Conservation (phyloP, 2,113 vertebrate species). For the Callorhinus ursinus region DNA sequence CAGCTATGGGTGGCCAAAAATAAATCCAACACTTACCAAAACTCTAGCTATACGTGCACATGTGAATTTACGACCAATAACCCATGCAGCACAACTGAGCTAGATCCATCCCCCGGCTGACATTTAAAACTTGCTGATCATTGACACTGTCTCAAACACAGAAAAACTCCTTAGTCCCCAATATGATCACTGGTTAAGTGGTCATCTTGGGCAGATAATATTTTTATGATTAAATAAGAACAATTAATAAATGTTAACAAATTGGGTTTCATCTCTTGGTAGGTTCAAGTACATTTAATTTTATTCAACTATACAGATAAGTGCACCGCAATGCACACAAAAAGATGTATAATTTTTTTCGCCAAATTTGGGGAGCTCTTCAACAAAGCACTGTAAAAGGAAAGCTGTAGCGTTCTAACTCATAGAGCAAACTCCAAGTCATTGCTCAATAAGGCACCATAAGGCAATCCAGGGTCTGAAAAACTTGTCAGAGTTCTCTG, state of each 20-base stretch:
- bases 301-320: not conserved
- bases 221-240: constrained; percentile 29
- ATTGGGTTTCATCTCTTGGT: constrained; percentile 18
- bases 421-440: not conserved
- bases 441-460: not conserved
- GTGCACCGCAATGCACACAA: not conserved
- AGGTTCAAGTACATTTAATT: constrained; percentile 23
- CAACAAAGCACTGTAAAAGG: not conserved
- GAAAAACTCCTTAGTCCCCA: not conserved
- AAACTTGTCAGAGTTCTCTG: not conserved
- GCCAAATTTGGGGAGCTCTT: not conserved
- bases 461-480: not conserved
- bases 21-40: constrained; percentile 33
- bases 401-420: not conserved
- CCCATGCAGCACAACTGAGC: not conserved
- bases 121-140: constrained; percentile 33
- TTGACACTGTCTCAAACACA: constrained; percentile 21
- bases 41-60: not conserved
- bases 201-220: not conserved
- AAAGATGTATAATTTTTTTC: not conserved
- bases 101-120: not conserved
- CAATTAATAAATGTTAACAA: constrained; percentile 40
- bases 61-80: not conserved
- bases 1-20: not conserved
- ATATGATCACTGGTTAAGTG: not conserved